Evolutionary conservation across 2,797 vertebrate genomes (phyloP).

Genomic region (Pseudochirops corinnae): DNA sequence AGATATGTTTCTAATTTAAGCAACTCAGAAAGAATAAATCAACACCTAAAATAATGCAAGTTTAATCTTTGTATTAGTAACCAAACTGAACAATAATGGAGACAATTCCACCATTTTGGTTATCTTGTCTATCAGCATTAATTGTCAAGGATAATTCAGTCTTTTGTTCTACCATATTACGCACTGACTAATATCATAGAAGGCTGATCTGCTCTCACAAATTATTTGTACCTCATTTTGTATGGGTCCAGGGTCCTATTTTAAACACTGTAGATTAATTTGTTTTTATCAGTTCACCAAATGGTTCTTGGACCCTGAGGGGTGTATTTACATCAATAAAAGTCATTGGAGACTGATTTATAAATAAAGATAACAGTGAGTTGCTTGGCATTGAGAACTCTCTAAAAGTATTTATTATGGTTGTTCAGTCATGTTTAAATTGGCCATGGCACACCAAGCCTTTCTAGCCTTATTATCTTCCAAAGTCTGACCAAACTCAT

Average conservation of each 20-base stretch:
- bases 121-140: neutral
- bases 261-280: neutral
- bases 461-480: neutral
- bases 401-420: neutral
- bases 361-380: neutral
- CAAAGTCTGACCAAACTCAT: neutral
- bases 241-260: neutral
- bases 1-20: neutral
- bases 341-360: neutral
- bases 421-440: neutral
- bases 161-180: neutral
- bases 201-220: neutral
- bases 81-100: neutral
- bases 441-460: neutral
- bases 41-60: neutral
- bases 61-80: neutral
- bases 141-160: neutral
- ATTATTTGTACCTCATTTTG: neutral
- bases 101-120: neutral
- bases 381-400: neutral
- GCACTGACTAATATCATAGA: neutral
- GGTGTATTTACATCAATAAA: neutral
- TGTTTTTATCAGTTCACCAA: neutral
- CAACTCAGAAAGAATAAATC: neutral
- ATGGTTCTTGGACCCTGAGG: neutral